Evolutionary conservation across 2,113 vertebrate species (phyloP).

Genomic region (Atlantisia rogersi): DNA sequence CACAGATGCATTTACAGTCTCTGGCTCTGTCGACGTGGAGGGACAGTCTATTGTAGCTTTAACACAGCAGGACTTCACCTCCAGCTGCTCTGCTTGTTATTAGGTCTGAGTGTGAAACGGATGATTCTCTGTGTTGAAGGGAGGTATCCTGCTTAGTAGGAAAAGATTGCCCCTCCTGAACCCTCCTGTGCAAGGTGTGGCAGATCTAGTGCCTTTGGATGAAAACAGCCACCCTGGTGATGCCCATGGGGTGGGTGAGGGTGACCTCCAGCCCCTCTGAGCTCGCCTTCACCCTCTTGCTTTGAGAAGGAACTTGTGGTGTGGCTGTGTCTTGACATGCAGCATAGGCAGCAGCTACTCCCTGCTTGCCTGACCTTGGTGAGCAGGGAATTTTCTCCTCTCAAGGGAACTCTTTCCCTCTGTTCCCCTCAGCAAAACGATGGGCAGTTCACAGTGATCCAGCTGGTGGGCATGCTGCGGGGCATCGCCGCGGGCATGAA

Average conservation of each 20-base stretch:
- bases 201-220: neutral
- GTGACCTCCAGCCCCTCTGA: neutral
- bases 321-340: neutral
- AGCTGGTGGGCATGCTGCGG: conserved; percentile 94
- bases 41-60: neutral
- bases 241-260: neutral
- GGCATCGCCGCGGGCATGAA: conserved; percentile 96
- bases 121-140: neutral
- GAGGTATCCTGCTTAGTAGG: neutral
- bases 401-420: neutral
- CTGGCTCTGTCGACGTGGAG: neutral
- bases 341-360: neutral
- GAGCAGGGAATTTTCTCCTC: neutral
- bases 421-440: conserved; percentile 88
- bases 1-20: neutral
- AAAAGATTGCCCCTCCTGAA: neutral
- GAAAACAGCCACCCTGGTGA: neutral
- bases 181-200: neutral
- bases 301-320: fast-evolving
- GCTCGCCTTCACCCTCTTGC: neutral
- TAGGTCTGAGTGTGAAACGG: neutral
- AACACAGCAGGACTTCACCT: neutral
- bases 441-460: conserved; percentile 95
- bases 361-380: neutral
- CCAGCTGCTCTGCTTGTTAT: neutral